phyloP scores from a whole-genome alignment of 1,140 invertebrate genomes.

The Sweltsa coloradensis region DNA sequence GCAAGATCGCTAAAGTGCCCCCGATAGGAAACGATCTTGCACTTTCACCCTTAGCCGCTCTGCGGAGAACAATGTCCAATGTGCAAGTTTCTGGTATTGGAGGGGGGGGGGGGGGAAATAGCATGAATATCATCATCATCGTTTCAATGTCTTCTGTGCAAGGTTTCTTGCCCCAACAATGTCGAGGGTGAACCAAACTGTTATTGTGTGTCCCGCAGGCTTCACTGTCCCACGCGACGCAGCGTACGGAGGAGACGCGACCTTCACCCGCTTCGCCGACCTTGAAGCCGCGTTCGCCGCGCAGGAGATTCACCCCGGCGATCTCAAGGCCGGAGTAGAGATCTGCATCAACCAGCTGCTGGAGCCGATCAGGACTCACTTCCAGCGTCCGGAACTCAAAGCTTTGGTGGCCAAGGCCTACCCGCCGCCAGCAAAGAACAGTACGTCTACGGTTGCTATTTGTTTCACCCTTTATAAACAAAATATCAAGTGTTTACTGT shows the following conservation, averaged over 20 bases:
- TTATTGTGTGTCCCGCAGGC: conserved; percentile 15
- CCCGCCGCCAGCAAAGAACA: conserved; percentile 51
- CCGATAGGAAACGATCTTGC: too few relatives aligned
- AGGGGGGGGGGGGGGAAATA: too few relatives aligned
- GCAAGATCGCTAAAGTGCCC: too few relatives aligned
- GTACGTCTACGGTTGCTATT: too few relatives aligned
- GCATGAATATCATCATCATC: too few relatives aligned
- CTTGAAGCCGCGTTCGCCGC: conserved; percentile 67
- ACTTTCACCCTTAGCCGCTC: too few relatives aligned
- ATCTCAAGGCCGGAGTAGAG: conserved; percentile 79
- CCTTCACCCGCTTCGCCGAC: conserved; percentile 59
- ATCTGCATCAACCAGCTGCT: conserved; percentile 76
- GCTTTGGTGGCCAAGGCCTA: conserved; percentile 62
- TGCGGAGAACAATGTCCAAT: too few relatives aligned
- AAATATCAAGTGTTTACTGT: too few relatives aligned
- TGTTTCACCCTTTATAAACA: too few relatives aligned
- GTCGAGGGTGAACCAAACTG: neutral
- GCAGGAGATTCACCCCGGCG: conserved; percentile 82
- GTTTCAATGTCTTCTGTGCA: too few relatives aligned
- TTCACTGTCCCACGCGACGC: conserved; percentile 30
- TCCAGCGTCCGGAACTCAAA: conserved; percentile 67
- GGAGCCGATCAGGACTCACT: conserved; percentile 80
- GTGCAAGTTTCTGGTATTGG: too few relatives aligned
- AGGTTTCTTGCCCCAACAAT: neutral
- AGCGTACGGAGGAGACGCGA: conserved; percentile 56